A percentile compares a stretch with the other conserved stretches of the same genome.
Evolutionary conservation across 2,888 invertebrate genomes (phyloP).

Genomic region (Deilephila elpenor): DNA sequence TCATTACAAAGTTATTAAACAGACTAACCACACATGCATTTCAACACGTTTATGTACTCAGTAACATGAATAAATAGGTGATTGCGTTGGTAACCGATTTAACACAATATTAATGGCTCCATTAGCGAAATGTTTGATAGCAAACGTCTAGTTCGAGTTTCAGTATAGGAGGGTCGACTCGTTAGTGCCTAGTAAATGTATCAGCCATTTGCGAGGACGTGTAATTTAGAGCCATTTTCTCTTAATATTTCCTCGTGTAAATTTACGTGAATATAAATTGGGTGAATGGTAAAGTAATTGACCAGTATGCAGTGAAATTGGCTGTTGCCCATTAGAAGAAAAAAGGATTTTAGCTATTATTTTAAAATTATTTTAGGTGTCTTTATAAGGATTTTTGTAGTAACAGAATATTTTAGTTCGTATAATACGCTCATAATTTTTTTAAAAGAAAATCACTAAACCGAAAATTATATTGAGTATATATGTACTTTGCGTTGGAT

Average conservation of each 20-base stretch:
- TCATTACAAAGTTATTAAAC: neutral
- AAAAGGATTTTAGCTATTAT: no score
- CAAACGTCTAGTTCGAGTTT: constrained; percentile 16
- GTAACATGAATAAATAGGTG: constrained; percentile 18
- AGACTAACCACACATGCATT: neutral
- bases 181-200: constrained; percentile 2
- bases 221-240: neutral
- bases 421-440: no score
- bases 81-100: constrained; percentile 24
- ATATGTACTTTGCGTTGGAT: no score
- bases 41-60: constrained; percentile 11
- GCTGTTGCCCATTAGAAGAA: no score
- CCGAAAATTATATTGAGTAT: no score
- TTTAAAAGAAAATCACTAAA: no score
- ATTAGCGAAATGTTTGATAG: constrained; percentile 29
- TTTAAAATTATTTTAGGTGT: no score
- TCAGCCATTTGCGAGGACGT: constrained; percentile 5
- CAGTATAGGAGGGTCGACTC: constrained; percentile 1
- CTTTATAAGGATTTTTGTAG: no score
- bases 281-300: no score
- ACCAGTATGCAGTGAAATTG: no score
- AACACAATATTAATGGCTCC: constrained; percentile 27
- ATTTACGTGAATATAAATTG: no score
- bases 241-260: neutral
- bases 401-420: no score